Evolutionary conservation across 2,888 invertebrate species (phyloP).

Genomic region (Hololepta plana): DNA sequence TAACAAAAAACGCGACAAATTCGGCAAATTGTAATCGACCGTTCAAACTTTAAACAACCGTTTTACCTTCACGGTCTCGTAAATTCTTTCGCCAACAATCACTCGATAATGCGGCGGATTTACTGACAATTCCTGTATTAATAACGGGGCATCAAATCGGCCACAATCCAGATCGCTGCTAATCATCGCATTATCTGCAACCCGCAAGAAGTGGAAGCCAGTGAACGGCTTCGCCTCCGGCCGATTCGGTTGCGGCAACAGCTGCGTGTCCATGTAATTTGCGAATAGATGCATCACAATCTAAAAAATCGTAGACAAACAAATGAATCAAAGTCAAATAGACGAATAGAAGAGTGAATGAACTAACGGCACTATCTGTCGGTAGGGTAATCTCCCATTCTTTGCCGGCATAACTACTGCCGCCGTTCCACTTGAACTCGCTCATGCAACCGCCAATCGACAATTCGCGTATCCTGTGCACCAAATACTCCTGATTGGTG

Average conservation of each 20-base stretch:
- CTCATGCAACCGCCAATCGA: slow-evolving; percentile 74
- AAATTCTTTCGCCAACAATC: slow-evolving; percentile 43
- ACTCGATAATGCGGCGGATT: slow-evolving; percentile 58
- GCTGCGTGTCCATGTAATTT: slow-evolving; percentile 70
- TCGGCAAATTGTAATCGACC: too few relatives aligned
- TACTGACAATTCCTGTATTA: slow-evolving; percentile 40
- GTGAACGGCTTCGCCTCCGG: slow-evolving; percentile 48
- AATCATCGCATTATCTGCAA: slow-evolving; percentile 31
- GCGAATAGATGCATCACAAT: slow-evolving; percentile 71
- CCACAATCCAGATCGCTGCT: too few relatives aligned
- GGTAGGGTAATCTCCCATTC: slow-evolving; percentile 70
- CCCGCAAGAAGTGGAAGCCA: slow-evolving; percentile 30
- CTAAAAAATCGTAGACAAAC: slow-evolving; percentile 25
- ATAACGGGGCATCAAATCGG: too few relatives aligned
- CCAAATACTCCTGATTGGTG: slow-evolving; percentile 72
- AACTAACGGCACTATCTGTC: slow-evolving; percentile 67
- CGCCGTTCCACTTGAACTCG: slow-evolving; percentile 76
- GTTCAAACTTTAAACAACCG: too few relatives aligned
- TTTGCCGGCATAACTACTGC: slow-evolving; percentile 51
- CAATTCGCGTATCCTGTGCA: slow-evolving; percentile 59
- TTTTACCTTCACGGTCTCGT: slow-evolving; percentile 47
- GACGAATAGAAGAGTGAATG: too few relatives aligned
- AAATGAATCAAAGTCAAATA: slow-evolving; percentile 1
- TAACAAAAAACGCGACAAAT: too few relatives aligned
- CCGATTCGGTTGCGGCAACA: slow-evolving; percentile 44